A percentile compares a stretch with the other conserved stretches of the same genome.
These are phyloP conservation scores for Denticeps clupeoides DNA, from an alignment of 2,797 vertebrate genomes.

Conservation along the genomic window DNA sequence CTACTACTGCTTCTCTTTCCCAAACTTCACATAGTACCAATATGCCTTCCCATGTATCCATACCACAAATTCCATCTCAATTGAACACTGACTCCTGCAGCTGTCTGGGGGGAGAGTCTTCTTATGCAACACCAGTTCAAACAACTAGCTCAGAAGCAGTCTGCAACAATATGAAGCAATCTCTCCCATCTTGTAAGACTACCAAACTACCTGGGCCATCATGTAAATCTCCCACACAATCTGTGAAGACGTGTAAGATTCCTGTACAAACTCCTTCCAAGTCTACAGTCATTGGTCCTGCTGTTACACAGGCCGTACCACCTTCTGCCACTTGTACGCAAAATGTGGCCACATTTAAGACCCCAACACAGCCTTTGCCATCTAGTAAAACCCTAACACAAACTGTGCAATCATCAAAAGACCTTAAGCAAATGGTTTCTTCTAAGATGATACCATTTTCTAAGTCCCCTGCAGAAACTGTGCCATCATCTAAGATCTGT, in stretches of 20 bases:
- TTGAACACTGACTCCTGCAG: neutral
- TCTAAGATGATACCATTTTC: neutral
- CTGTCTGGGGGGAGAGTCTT: too few species aligned
- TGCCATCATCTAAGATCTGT: neutral
- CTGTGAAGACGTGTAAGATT: slow-evolving; percentile 5
- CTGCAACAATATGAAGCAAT: neutral
- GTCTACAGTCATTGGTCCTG: slow-evolving; percentile 3
- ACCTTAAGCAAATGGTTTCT: neutral
- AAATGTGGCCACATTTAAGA: slow-evolving; percentile 24
- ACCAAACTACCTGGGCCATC: slow-evolving; percentile 8
- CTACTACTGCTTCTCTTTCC: slow-evolving; percentile 1
- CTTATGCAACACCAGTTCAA: neutral
- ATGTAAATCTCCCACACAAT: slow-evolving; percentile 12
- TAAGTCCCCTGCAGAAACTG: slow-evolving; percentile 4
- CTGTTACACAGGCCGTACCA: slow-evolving; percentile 16
- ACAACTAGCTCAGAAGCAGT: neutral
- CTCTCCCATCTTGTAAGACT: neutral
- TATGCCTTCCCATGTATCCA: slow-evolving; percentile 3
- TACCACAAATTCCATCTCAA: neutral
- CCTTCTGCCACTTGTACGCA: slow-evolving; percentile 16
- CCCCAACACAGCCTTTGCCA: slow-evolving; percentile 6
- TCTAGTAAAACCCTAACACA: slow-evolving; percentile 2
- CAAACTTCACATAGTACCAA: too few species aligned
- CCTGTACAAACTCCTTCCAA: neutral
- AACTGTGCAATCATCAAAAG: neutral